Conservation (phyloP, 2,797 vertebrate genomes). For the Gallinago nigripennis region DNA sequence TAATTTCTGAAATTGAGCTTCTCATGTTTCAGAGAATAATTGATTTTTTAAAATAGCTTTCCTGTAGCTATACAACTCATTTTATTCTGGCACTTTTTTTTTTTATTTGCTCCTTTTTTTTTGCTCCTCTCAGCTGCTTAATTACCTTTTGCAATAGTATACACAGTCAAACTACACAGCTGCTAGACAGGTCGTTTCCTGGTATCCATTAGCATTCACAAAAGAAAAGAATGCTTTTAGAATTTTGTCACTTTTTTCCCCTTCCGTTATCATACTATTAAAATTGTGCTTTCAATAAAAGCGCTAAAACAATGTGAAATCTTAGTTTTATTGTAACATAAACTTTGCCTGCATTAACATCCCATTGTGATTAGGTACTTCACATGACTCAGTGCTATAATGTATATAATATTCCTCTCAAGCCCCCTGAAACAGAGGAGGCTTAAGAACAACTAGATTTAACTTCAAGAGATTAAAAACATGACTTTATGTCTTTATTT, state of each 20-base stretch:
- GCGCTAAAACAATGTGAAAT: background rate
- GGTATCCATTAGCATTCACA: constrained; percentile 5
- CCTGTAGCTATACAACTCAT: constrained; percentile 51
- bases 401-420: background rate
- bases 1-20: constrained; percentile 70
- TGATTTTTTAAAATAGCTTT: constrained; percentile 67
- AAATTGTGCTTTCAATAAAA: background rate
- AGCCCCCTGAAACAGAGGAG: background rate
- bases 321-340: background rate
- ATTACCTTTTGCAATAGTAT: constrained; percentile 44
- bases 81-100: constrained; percentile 7
- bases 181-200: constrained; percentile 1
- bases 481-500: background rate
- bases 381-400: background rate
- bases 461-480: background rate
- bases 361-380: background rate
- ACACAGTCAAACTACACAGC: constrained; percentile 40
- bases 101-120: background rate
- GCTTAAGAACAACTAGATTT: background rate
- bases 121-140: constrained; percentile 30
- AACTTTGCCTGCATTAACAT: background rate
- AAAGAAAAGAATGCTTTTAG: background rate
- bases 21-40: constrained; percentile 66
- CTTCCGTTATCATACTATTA: background rate
- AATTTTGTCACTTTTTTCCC: background rate